Evolutionary conservation across 2,113 vertebrate species (phyloP).

Genomic region (Orcinus orca): DNA sequence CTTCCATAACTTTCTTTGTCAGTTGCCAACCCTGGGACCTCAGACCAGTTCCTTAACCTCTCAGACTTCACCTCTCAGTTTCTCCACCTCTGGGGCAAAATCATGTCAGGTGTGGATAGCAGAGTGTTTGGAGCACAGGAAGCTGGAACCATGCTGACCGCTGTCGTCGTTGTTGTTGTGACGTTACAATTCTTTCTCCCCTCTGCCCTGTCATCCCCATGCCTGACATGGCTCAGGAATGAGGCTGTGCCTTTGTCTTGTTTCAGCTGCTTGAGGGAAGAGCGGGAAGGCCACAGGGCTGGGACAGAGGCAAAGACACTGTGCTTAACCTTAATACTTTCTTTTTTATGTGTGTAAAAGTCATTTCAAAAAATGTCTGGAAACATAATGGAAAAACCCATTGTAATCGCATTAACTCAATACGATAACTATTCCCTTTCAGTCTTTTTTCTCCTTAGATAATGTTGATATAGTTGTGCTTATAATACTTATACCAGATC

Average conservation of each 20-base stretch:
- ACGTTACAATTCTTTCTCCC: not conserved
- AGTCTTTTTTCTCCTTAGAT: not conserved
- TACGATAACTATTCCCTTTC: not conserved
- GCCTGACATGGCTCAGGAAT: not conserved
- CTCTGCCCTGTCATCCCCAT: not conserved
- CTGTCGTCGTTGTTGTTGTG: no score
- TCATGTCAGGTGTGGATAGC: not conserved
- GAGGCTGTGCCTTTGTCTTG: not conserved
- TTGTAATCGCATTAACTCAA: not conserved
- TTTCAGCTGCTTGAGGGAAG: not conserved
- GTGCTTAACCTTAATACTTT: not conserved
- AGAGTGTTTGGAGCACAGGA: fast-evolving
- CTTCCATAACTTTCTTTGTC: not conserved
- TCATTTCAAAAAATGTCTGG: not conserved
- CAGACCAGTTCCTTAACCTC: not conserved
- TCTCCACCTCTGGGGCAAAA: not conserved
- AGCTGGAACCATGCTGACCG: not conserved
- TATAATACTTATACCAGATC: not conserved
- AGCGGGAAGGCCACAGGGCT: not conserved
- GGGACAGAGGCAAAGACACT: not conserved
- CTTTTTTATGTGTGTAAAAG: not conserved
- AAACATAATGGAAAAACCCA: not conserved
- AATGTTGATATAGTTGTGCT: not conserved
- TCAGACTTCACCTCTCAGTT: not conserved
- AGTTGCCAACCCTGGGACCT: not conserved